A percentile compares a stretch with the other conserved stretches of the same genome.
Evolutionary conservation across 30 jellyfish, hydroid and myxozoan genomes (phyloP).

Genomic region (Aurelia sp.): DNA sequence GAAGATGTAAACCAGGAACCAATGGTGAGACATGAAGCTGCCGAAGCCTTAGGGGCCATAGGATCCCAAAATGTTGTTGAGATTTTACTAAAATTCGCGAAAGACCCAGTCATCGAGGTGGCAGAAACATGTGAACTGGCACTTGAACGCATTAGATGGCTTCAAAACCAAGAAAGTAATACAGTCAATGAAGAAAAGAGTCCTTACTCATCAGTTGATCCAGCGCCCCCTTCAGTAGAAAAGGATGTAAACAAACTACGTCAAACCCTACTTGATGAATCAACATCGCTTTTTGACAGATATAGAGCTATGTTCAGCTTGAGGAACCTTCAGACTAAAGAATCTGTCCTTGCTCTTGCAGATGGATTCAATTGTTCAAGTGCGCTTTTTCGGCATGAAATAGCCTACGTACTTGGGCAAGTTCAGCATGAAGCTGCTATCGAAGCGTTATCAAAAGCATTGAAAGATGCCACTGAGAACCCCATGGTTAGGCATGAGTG

Average conservation of each 20-base stretch:
- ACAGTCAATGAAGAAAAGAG: conserved; percentile 6
- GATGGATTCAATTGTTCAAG: conserved; percentile 88
- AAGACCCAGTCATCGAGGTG: conserved; percentile 80
- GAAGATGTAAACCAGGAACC: conserved; percentile 80
- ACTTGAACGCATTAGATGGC: conserved; percentile 82
- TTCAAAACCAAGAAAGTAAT: conserved; percentile 22
- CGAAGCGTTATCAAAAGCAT: conserved; percentile 61
- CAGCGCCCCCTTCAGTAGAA: conserved; percentile 93
- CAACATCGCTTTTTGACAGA: conserved; percentile 82
- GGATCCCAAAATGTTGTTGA: conserved; percentile 69
- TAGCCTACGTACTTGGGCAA: conserved; percentile 98
- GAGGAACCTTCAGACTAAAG: conserved; percentile 75
- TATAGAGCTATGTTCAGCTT: conserved; percentile 97
- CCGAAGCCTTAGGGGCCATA: conserved; percentile 98
- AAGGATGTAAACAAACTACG: conserved; percentile 26
- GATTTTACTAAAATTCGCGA: conserved; percentile 48
- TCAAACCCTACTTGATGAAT: conserved; percentile 70
- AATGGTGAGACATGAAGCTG: conserved; percentile 99
- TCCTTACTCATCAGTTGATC: conserved; percentile 94
- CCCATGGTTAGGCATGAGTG: conserved; percentile 99
- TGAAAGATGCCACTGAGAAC: conserved; percentile 67
- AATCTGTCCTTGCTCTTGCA: conserved; percentile 76
- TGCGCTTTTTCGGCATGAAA: conserved; percentile 95
- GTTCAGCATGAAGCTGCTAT: conserved; percentile 87
- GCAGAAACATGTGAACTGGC: conserved; percentile 99